Evolutionary conservation across 2,797 vertebrate species (phyloP).

Genomic region (Oryzias dopingdopingensis): DNA sequence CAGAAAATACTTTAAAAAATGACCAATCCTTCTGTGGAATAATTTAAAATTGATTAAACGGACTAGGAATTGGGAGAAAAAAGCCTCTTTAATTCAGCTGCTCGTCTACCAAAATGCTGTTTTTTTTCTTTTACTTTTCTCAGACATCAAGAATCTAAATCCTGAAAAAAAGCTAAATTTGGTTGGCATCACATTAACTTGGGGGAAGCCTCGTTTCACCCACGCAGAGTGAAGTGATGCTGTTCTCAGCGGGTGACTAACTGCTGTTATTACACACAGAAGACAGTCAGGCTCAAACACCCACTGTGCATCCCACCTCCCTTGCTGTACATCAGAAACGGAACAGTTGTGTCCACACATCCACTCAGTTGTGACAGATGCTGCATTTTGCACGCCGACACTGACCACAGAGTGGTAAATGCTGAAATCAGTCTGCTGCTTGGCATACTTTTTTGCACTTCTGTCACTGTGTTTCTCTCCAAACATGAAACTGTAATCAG

Average conservation of each 20-base stretch:
- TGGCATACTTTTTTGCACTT: background rate
- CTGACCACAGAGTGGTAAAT: conserved; percentile 8
- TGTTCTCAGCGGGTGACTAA: conserved; percentile 66
- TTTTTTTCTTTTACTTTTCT: conserved; percentile 3
- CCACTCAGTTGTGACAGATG: conserved; percentile 35
- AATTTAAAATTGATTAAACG: too few relatives aligned
- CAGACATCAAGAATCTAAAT: conserved; percentile 21
- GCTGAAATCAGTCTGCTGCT: conserved; percentile 11
- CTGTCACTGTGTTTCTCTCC: too few relatives aligned
- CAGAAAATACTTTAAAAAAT: too few relatives aligned
- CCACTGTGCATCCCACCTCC: conserved; percentile 42
- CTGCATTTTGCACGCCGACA: conserved; percentile 15
- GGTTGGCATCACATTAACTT: conserved; percentile 28
- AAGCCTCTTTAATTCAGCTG: conserved; percentile 1
- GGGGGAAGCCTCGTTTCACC: conserved; percentile 68
- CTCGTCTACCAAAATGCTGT: background rate
- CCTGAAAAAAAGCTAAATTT: conserved; percentile 26
- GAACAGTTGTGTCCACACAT: conserved; percentile 33
- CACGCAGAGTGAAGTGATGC: conserved; percentile 43
- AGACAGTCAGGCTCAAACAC: conserved; percentile 52
- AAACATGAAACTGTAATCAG: too few relatives aligned
- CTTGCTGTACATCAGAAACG: conserved; percentile 40
- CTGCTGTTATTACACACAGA: conserved; percentile 64
- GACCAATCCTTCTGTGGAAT: too few relatives aligned
- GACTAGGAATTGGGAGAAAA: conserved; percentile 1